Evolutionary conservation across 2,113 vertebrate genomes (phyloP), one percentile per base, ranked within the genome.

Genomic region (Clupea harengus): DNA sequence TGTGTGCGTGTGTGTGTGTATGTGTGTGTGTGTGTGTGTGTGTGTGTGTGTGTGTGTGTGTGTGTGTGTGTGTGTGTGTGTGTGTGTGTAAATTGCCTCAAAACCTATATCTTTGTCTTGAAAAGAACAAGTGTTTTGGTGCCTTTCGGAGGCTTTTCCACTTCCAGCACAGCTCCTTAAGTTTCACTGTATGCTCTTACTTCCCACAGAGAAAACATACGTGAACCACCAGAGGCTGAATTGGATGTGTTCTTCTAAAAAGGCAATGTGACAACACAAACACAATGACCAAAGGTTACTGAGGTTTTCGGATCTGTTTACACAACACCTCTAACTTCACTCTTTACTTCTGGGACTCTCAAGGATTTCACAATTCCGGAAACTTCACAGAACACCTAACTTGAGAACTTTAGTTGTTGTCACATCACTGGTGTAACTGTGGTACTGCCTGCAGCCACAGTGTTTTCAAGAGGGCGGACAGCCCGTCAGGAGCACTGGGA

Each of bases 21-120:
- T 81, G 67, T n/a, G 25, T 80, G 64, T 78, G 47, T 52, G 15
- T 3, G 15, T 52, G 2, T 52, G 15, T 85, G 83, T 81, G 28
- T 81, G 45, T 49, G 32, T 75, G 39, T 84, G 46, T 80, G 25
- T 78, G 45, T 84, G 45, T 84, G 83, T 80, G 45, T 84, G 11
- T 84, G 60, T 78, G 45, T 78, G 67, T 78, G 28, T 75, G 64
- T 45, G 18, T 81, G 67, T n/a, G 25, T 54, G 64, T 78, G 47
- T 52, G 15, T 3, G 15, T 52, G 2, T 52, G 15, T 52, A n/a
- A n/a, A n/a, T n/a, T n/a, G n/a, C n/a, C n/a, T n/a, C n/a, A n/a
- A n/a, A n/a, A n/a, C n/a, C n/a, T n/a, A n/a, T n/a, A n/a, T n/a
- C n/a, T n/a, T n/a, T n/a, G n/a, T n/a, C n/a, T n/a, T 64, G 22